Percentiles rank a stretch among this genome's conserved stretches.
Conservation (phyloP, 2,113 vertebrate genomes). For the Bathybates hornii region DNA sequence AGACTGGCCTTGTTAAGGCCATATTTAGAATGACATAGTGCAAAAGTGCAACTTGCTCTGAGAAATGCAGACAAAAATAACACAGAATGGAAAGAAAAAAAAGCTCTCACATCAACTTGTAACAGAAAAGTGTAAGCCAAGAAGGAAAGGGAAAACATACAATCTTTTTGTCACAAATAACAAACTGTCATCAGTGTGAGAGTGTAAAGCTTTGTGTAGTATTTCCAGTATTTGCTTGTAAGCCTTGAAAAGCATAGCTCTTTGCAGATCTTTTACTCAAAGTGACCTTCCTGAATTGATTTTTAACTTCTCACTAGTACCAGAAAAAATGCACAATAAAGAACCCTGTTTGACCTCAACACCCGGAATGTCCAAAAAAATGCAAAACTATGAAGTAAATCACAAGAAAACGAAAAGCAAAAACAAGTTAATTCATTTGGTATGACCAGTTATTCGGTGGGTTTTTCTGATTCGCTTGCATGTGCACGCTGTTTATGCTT, state of each 20-base stretch:
- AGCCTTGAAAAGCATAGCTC: neutral
- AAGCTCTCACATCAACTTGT: neutral
- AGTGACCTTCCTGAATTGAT: neutral
- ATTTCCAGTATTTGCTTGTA: neutral
- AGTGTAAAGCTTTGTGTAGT: neutral
- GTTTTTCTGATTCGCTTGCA: neutral
- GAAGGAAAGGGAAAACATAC: neutral
- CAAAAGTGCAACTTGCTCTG: neutral
- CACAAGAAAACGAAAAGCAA: neutral
- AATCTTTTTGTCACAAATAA: neutral
- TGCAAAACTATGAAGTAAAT: neutral
- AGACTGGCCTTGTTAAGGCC: neutral
- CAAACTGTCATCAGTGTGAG: neutral
- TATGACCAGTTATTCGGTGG: neutral
- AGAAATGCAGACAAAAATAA: neutral
- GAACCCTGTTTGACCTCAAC: neutral
- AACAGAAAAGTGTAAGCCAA: neutral
- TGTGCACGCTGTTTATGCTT: conserved; percentile 10
- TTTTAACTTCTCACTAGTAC: neutral
- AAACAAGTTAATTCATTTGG: neutral
- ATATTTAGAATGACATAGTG: neutral
- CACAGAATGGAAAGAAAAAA: neutral
- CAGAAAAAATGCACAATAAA: neutral
- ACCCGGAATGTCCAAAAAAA: neutral
- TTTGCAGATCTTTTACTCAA: neutral